A percentile compares a stretch with the other conserved stretches of the same genome.
These are phyloP conservation scores for Penaeus indicus DNA, from an alignment of 1,140 invertebrate genomes.

Conservation along the genomic window DNA sequence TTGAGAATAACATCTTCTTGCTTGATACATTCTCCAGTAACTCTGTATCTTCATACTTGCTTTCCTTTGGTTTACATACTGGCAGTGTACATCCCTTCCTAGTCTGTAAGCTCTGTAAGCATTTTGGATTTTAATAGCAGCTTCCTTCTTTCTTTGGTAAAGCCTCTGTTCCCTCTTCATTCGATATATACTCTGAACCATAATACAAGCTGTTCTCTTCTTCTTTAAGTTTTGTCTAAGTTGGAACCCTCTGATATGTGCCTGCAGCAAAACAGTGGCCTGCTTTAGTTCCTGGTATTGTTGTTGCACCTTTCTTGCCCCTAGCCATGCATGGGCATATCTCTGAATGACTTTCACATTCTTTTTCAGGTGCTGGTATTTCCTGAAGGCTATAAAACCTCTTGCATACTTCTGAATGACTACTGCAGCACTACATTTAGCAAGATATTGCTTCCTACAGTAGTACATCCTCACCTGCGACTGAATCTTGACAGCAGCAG, in stretches of 20 bases:
- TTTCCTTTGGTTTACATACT: conserved; percentile 1
- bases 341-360: conserved; percentile 40
- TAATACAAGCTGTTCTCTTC: background rate
- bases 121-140: conserved; percentile 38
- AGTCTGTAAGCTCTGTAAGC: conserved; percentile 35
- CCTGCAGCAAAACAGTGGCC: background rate
- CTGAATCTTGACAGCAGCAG: conserved; percentile 42
- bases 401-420: conserved; percentile 46
- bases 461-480: background rate
- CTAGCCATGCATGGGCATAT: conserved; percentile 22
- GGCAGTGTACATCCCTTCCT: background rate
- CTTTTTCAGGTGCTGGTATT: conserved; percentile 28
- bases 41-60: conserved; percentile 45
- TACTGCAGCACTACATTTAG: background rate
- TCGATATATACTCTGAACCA: conserved; percentile 32
- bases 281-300: conserved; percentile 3
- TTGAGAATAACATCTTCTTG: background rate
- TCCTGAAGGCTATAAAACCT: conserved; percentile 16
- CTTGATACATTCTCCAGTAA: conserved; percentile 24
- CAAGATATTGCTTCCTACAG: conserved; percentile 20
- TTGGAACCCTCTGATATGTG: too few relatives aligned
- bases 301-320: background rate
- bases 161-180: conserved; percentile 29
- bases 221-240: too few relatives aligned
- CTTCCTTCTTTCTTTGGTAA: conserved; percentile 45